Evolutionary conservation across 2,113 vertebrate species (phyloP), one percentile per base, ranked within the genome.

Genomic region (Datnioides undecimradiatus): DNA sequence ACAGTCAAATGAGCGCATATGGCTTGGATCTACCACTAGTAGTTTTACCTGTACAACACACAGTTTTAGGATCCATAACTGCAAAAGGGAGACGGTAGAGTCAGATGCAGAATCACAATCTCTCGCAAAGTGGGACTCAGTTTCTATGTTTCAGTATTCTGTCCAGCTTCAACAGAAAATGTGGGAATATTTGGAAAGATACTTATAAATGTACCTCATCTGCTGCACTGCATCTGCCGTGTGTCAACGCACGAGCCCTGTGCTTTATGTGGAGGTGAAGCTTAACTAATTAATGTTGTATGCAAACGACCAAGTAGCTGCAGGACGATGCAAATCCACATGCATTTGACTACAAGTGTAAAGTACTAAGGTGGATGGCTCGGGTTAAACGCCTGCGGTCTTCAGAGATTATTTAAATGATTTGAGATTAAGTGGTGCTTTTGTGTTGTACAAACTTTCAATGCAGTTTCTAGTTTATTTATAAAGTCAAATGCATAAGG

Each of bases 11-110:
- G n/a, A n/a, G n/a, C n/a, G n/a, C n/a, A n/a, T n/a, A n/a, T n/a
- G n/a, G n/a, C n/a, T n/a, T n/a, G n/a, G 2, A 21, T 46, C 4
- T 21, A 33, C 0, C 4, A 0, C 6, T 0, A 5, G 25, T 14
- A 5, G 10, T 48, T n/a, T 48, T n/a, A 45, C 41, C 45, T 48
- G 43, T 66, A 23, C 21, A 34, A 25, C 6, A 21, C 11, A 34
- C 19, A n/a, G 29, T 31, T 25, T n/a, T 34, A n/a, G 11, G 45
- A 23, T 66, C 63, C 43, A 66, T 48, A 45, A 31, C 45, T 48
- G 41, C 10, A 49, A 48, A 64, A 3, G n/a, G 51, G 7, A 8
- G 23, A 52, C 8, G 13, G 27, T 14, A 27, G 25, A 51, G n/a
- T 51, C n/a, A 49, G 10, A n/a, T n/a, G n/a, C 14, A 6, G 49